Conservation (phyloP, 2,113 vertebrate species). For the Micromys minutus region DNA sequence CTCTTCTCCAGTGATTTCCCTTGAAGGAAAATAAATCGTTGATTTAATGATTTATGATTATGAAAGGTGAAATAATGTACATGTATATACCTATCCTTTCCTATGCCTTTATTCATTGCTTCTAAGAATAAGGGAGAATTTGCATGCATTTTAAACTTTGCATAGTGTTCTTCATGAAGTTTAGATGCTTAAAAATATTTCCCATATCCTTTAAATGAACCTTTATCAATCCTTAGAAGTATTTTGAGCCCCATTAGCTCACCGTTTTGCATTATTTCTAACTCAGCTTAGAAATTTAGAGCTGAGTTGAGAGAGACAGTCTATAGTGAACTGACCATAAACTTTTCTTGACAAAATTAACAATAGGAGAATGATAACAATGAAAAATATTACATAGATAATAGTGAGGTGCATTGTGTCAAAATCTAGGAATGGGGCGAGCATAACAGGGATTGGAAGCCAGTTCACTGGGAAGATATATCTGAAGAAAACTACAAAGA, state of each 20-base stretch:
- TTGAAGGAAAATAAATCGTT: neutral
- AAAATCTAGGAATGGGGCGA: too few relatives aligned
- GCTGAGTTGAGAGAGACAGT: neutral
- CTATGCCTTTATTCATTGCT: neutral
- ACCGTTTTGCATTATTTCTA: neutral
- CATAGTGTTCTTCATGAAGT: neutral
- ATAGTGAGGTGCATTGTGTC: neutral
- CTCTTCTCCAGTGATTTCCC: neutral
- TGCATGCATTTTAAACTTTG: neutral
- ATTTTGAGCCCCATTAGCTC: neutral
- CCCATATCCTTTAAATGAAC: rapidly evolving
- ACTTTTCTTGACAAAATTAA: neutral
- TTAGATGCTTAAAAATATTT: neutral
- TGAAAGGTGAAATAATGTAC: neutral
- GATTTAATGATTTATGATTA: neutral
- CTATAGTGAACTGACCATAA: neutral
- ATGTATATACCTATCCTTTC: neutral
- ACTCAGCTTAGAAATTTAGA: neutral
- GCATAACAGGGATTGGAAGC: neutral
- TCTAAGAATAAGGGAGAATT: rapidly evolving
- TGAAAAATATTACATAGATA: neutral
- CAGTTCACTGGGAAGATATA: neutral
- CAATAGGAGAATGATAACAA: neutral
- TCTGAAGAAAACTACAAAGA: neutral
- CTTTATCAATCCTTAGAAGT: neutral